Percentiles rank a stretch among this genome's conserved stretches.
Conservation (phyloP, 2,113 vertebrate genomes). For the Centropus unirufus region DNA sequence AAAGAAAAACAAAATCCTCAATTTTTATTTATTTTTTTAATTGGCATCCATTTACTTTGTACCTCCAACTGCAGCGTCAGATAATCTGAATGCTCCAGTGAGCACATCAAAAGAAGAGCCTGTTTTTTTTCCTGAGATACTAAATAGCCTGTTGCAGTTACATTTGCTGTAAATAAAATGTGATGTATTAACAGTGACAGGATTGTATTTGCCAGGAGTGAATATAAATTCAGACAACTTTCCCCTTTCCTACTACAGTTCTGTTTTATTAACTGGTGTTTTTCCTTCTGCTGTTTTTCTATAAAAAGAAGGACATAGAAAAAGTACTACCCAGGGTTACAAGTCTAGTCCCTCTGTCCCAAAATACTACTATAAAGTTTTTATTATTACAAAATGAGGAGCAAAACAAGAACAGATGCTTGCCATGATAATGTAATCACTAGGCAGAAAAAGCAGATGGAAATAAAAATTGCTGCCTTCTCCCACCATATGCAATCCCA, state of each 20-base stretch:
- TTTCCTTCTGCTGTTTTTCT: constrained; percentile 7
- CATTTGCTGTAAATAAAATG: not conserved
- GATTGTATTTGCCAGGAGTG: not conserved
- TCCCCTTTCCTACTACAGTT: not conserved
- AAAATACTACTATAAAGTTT: not conserved
- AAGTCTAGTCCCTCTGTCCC: not conserved
- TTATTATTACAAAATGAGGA: not conserved
- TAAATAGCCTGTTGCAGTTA: not conserved
- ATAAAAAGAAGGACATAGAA: not conserved
- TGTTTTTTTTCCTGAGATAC: not conserved
- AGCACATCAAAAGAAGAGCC: not conserved
- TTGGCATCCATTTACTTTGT: not conserved
- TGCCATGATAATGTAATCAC: not conserved
- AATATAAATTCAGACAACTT: constrained; percentile 7
- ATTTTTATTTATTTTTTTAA: not conserved
- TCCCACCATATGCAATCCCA: not conserved
- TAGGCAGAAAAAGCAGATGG: not conserved
- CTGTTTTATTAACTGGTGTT: not conserved
- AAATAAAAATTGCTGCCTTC: not conserved
- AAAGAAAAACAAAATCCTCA: not conserved
- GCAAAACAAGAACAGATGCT: not conserved
- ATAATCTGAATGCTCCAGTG: not conserved
- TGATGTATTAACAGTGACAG: not conserved
- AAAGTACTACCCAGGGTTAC: not conserved
- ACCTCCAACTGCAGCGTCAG: not conserved